Evolutionary conservation across 2,113 vertebrate species (phyloP), one percentile per base, ranked within the genome.

Genomic region (Zingel zingel): DNA sequence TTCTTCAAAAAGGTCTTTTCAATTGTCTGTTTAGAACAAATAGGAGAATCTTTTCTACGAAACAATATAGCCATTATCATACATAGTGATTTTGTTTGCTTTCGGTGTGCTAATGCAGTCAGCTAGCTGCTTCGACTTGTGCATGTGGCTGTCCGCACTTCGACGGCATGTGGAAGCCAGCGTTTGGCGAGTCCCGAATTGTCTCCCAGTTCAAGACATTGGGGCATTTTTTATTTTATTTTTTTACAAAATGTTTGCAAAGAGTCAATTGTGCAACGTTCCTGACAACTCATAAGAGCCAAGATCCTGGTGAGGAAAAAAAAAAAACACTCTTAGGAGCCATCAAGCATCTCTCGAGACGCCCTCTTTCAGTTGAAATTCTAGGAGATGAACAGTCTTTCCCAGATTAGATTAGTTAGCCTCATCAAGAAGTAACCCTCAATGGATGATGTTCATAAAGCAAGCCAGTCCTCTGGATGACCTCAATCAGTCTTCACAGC

Each of bases 201-300:
- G 68, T 73, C 83, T 87, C 81, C 63, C 50, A 56, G 79, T 86
- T 87, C 79, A 76, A 79, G 81, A 80, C 74, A 8, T 36, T 27
- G 45, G 23, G 70, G 67, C 5, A 2, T 87, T 83, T 83, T 72
- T 53, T 84, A 70, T 64, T 87, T 83, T 83, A 68, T 58, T 21
- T 74, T 56, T 84, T 68, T 53, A 77, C 47, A 92, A 87, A 92
- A 91, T 87, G 65, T 89, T 88, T 86, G 83, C 62, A 93, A 95
- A 93, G 87, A 94, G 91, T 94, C 90, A 90, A 85, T 94, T 95
- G 94, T 93, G 93, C 93, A 92, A 89, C 81, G 76, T 88, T 91
- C 87, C 51, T 86, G 79, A 85, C 72, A 76, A 77, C 69, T 76
- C 69, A 15, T 43, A 33, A 71, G 71, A 77, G 84, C 65, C 23